Evolutionary conservation across 2,888 invertebrate genomes (phyloP), one percentile per base, ranked within the genome.

Genomic region (Ornithoptera priamus): DNA sequence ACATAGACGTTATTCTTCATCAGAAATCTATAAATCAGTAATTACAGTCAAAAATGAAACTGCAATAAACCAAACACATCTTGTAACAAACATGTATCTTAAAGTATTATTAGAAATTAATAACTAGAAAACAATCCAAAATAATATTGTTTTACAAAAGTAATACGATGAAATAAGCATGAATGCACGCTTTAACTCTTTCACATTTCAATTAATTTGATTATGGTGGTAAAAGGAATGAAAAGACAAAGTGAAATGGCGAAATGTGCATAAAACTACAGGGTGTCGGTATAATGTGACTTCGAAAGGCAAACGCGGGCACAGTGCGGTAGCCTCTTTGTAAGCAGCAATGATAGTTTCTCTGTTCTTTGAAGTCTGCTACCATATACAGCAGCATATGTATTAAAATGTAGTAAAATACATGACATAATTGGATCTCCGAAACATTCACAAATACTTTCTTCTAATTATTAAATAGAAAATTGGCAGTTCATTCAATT

Each of bases 221-320:
- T 56, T n/a, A 20, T 20, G 57, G n/a, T 57, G 22, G n/a, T 0
- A n/a, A 57, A 57, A 7, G 17, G 18, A 57, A 7, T 57, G 53
- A 20, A 20, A 57, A 57, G 57, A 20, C 50, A 50, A 50, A 17
- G 50, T 50, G 50, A 50, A 50, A 50, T 50, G 18, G 50, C 1
- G 20, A n/a, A n/a, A 10, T 8, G n/a, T 57, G 22, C 20, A 20
- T 57, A 20, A 42, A 58, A 17, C 42, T 57, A 7, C 57, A 22
- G 36, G 39, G 22, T 56, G 65, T 42, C 22, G 65, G 39, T 8
- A 58, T 65, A 65, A 65, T 65, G 65, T 65, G 57, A 65, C 65
- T 65, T 64, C 56, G 56, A 65, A 65, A 65, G 65, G 57, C 65
- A 65, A 65, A 65, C 57, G 65, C 65, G 65, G 57, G 24, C 39